Evolutionary conservation across 2,797 vertebrate genomes (phyloP).

Genomic region (Apodemus agrarius): DNA sequence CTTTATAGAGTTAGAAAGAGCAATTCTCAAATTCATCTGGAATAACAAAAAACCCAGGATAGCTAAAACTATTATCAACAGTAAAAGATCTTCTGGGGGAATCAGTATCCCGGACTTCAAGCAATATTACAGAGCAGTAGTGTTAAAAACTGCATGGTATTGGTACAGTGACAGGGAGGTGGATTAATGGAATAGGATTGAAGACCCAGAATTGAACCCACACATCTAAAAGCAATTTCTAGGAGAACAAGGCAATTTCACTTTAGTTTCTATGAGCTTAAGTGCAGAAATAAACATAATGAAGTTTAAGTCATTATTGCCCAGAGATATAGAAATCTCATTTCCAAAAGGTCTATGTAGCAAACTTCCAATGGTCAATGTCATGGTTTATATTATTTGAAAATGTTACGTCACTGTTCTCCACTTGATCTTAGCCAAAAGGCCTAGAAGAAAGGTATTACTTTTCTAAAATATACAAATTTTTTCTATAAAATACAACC

Average conservation of each 20-base stretch:
- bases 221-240: background rate
- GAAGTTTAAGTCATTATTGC: background rate
- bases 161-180: too few relatives aligned
- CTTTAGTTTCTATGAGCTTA: background rate
- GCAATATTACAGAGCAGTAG: too few relatives aligned
- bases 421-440: too few relatives aligned
- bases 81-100: too few relatives aligned
- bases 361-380: background rate
- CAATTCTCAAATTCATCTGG: too few relatives aligned
- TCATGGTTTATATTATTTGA: background rate
- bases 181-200: too few relatives aligned
- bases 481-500: background rate
- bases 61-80: too few relatives aligned
- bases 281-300: background rate
- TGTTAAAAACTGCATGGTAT: too few relatives aligned
- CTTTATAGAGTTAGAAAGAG: too few relatives aligned
- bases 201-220: too few relatives aligned
- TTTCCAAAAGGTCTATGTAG: background rate
- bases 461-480: background rate
- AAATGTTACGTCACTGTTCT: background rate
- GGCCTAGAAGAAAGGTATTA: background rate
- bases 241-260: background rate
- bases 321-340: background rate
- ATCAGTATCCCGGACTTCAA: too few relatives aligned
- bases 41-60: too few relatives aligned